Evolutionary conservation across 2,113 vertebrate genomes (phyloP).

Genomic region (Melanostigma gelatinosum): DNA sequence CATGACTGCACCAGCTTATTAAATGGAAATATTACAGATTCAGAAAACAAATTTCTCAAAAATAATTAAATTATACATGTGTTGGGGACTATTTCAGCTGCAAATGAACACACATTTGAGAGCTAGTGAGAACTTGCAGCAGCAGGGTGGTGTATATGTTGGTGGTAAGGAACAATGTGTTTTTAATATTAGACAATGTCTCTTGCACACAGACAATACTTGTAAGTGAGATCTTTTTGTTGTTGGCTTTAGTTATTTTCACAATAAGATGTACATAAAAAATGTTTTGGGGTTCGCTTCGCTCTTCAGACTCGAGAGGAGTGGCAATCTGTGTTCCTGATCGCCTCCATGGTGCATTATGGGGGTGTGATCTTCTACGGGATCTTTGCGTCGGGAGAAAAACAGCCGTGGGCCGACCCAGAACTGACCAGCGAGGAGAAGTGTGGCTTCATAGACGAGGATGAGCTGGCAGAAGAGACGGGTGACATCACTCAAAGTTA

Average conservation of each 20-base stretch:
- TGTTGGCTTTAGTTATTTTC: neutral
- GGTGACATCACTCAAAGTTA: conserved; percentile 97
- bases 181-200: neutral
- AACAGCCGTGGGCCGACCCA: conserved; percentile 98
- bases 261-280: neutral
- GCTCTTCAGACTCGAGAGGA: conserved; percentile 90
- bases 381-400: conserved; percentile 97
- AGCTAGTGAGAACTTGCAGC: neutral
- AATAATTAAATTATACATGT: no score
- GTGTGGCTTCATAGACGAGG: conserved; percentile 98
- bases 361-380: conserved; percentile 97
- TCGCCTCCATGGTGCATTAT: conserved; percentile 95
- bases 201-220: neutral
- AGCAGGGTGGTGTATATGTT: neutral
- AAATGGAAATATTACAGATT: neutral
- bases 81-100: neutral
- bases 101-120: neutral
- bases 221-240: neutral
- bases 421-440: conserved; percentile 98
- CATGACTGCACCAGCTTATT: neutral
- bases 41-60: neutral
- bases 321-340: conserved; percentile 99
- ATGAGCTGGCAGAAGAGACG: conserved; percentile 97
- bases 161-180: neutral
- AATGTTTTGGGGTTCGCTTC: neutral